Evolutionary conservation across 2,797 vertebrate species (phyloP), one percentile per base, ranked within the genome.

Genomic region (Gallinago nigripennis): DNA sequence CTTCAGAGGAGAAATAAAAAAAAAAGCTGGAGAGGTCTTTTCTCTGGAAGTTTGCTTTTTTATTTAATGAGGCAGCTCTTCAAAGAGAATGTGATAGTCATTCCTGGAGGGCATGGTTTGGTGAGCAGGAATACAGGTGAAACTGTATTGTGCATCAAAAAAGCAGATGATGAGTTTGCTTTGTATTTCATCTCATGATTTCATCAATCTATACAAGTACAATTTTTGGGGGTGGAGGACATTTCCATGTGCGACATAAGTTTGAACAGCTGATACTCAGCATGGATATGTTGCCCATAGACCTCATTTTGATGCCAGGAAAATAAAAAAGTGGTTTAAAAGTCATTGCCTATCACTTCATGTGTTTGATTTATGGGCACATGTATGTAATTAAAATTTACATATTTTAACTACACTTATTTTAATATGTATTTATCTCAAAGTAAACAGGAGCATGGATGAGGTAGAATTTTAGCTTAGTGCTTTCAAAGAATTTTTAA

Each of bases 91-190:
- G 83, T 61, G 93, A 54, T 90, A 96, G 85, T 95, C 71, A 43
- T 94, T 97, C 90, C 95, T 97, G 92, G 95, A 95, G 95, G 96
- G 92, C 94, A 96, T 83, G 66, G 77, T 92, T 94, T 94, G 88
- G 94, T 91, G 91, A 92, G 86, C 51, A 68, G 85, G 60, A 73
- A 66, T 77, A 64, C 82, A 97, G 95, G 95, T 97, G 92, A 95
- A 94, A 92, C 60, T 86, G 46, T 18, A 92, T 76, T 86, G 91
- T 82, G 77, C 87, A 82, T 95, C 85, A 94, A 56, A 94, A 93
- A 94, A 82, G 45, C 51, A 82, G 86, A 92, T 77, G 87, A 94
- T 90, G 82, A 79, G 31, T 82, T 92, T 95, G 73, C 80, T 94
- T 94, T 94, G 77, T 90, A 68, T 94, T 90, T 92, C 66, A 77